Percentiles rank a stretch among this genome's conserved stretches.
phyloP scores from a whole-genome alignment of 2,113 vertebrate genomes.

The Burhinus bistriatus region DNA sequence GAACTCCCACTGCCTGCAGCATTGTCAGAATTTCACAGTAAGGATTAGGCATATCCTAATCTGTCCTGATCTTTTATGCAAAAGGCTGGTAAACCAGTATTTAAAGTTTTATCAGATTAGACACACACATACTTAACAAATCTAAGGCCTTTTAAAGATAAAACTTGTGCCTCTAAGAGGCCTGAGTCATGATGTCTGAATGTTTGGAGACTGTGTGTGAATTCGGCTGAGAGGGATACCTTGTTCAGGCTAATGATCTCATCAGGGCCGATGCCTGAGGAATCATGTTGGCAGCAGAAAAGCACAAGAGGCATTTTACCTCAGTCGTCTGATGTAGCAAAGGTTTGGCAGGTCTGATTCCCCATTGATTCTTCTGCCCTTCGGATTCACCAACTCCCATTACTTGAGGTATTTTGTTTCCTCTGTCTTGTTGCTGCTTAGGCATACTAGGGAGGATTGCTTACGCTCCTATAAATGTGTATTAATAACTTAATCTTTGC shows the following conservation, averaged over 20 bases:
- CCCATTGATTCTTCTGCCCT: background rate
- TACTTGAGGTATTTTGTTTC: background rate
- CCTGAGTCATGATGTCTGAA: constrained; percentile 30
- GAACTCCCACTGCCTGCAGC: constrained; percentile 25
- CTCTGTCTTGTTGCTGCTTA: background rate
- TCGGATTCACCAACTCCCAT: background rate
- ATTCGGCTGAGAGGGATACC: constrained; percentile 12
- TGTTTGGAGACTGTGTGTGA: constrained; percentile 4
- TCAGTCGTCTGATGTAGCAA: background rate
- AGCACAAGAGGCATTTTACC: background rate
- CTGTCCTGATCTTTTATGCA: background rate
- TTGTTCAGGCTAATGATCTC: constrained; percentile 28
- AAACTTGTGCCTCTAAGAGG: background rate
- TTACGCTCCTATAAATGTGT: background rate
- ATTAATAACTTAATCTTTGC: background rate
- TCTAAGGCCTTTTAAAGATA: constrained; percentile 45
- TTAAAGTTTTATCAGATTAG: constrained; percentile 43
- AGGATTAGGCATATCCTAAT: constrained; percentile 10
- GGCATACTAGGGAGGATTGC: background rate
- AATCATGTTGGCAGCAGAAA: background rate
- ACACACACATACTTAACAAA: background rate
- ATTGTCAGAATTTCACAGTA: background rate
- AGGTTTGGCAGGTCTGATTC: background rate
- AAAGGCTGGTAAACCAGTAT: background rate
- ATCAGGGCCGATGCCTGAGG: background rate